These are phyloP conservation scores for Chymomyza procnemis DNA, from an alignment of 2,888 invertebrate species.

Conservation along the genomic window DNA sequence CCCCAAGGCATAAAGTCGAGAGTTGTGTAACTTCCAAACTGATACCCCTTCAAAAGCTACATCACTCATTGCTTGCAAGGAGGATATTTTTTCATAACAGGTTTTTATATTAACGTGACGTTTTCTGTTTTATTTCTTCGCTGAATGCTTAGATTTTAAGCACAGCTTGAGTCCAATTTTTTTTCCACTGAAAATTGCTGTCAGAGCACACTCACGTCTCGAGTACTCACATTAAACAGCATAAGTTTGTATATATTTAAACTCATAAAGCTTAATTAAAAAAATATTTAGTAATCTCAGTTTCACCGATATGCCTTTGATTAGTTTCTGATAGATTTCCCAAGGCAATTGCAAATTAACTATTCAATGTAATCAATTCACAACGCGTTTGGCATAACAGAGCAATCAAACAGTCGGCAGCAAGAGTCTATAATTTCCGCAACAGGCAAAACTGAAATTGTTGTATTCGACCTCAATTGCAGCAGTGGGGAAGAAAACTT, in stretches of 20 bases:
- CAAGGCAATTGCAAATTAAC: neutral
- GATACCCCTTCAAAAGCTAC: neutral
- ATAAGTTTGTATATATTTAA: too few species aligned
- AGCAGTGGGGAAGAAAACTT: neutral
- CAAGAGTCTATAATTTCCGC: neutral
- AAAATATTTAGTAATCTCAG: too few species aligned
- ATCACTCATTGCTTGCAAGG: neutral
- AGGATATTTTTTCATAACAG: too few species aligned
- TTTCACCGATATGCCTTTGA: too few species aligned
- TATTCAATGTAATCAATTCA: neutral
- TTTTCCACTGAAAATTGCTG: too few species aligned
- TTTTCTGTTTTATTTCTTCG: too few species aligned
- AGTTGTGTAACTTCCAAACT: neutral
- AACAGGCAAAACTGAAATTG: neutral
- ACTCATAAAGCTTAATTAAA: too few species aligned
- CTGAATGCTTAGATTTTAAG: too few species aligned
- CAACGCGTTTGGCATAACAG: neutral
- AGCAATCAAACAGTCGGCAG: neutral
- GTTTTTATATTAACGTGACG: too few species aligned
- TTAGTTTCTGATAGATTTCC: neutral
- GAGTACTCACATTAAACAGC: too few species aligned
- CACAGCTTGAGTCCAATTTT: too few species aligned
- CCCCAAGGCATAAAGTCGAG: neutral
- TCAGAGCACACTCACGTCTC: too few species aligned
- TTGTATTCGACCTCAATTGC: conserved; percentile 37